Base-by-base conservation (phyloP, 2,888 invertebrate species). In the Sturmia bella region DNA sequence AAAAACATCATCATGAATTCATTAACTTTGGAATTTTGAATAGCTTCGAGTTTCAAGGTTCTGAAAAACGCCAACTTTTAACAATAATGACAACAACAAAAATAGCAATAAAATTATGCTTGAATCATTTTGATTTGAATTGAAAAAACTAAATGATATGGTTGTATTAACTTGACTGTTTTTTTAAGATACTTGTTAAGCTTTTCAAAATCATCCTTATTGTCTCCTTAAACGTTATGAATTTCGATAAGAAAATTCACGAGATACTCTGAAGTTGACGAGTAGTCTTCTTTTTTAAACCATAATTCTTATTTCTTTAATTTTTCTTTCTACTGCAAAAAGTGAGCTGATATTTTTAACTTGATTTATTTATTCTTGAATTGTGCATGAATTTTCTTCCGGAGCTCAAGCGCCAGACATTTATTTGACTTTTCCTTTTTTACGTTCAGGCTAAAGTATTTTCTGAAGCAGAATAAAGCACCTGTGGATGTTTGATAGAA, bases 221-320 rank as follows among this genome's bases (percentile, higher is more conserved):
- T 56, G 54, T 13, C 48, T 63, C 57, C 24, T 64, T 69, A 57
- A 69, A 21, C 27, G 57, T 72, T 66, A 72, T 77, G 69, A 73
- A 73, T 76, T 80, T 80, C 61, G 39, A 76, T 72, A 72, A 72
- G 66, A 56, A 76, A 75, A 72, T 76, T 76, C 66, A 73, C 76
- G 50, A 70, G 52, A 66, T 57, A 61, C 19, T 76, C 3, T 45
- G 11, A 39, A 48, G 56, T 17, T 19, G 37, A 21, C 13, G 13
- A 39, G 32, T 27, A 64, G 17, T 7, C 5, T 1, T 37, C 32
- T 41, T 48, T 48, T 39, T 54, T 21, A 24, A 50, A 41, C 27
- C 50, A 57, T 21, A 52, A 19, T 11, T 54, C 11, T 15, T 45
- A 24, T 45, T 48, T 1, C 0, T 7, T 37, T n/a, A n/a, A n/a